These are phyloP conservation scores for Acleris emargana DNA, from an alignment of 2,888 invertebrate genomes.

Conservation along the genomic window DNA sequence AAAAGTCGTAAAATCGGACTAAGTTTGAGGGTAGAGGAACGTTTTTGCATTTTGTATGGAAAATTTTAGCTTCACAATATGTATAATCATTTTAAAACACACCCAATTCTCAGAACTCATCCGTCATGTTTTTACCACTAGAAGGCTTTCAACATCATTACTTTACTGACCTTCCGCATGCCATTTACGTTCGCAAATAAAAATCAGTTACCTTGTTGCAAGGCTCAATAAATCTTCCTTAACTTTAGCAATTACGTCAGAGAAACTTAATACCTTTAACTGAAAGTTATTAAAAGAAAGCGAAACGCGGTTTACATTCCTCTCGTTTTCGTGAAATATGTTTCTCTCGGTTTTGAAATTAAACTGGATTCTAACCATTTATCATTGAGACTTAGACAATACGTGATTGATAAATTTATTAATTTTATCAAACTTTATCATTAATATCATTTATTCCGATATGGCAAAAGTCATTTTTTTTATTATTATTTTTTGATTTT, in stretches of 20 bases:
- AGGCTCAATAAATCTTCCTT: slow-evolving; percentile 36
- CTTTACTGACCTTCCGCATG: slow-evolving; percentile 24
- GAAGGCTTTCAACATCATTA: slow-evolving; percentile 27
- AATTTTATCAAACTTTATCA: slow-evolving; percentile 9
- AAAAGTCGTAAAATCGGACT: too few species aligned
- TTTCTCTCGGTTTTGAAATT: slow-evolving; percentile 22
- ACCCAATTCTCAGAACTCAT: background rate
- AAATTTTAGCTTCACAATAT: too few species aligned
- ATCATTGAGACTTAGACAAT: slow-evolving; percentile 25
- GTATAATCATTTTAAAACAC: background rate
- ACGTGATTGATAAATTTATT: slow-evolving; percentile 35
- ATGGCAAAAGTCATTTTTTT: background rate
- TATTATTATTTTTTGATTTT: too few species aligned
- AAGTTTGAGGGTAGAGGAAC: too few species aligned
- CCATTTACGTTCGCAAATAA: slow-evolving; percentile 32
- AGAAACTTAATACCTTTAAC: slow-evolving; percentile 36
- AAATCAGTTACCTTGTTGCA: slow-evolving; percentile 34
- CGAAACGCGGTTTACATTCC: slow-evolving; percentile 31
- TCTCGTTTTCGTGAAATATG: slow-evolving; percentile 27
- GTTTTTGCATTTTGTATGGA: too few species aligned
- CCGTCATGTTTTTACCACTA: slow-evolving; percentile 23
- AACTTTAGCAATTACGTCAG: slow-evolving; percentile 36
- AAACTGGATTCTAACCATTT: slow-evolving; percentile 27
- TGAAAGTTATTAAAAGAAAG: slow-evolving; percentile 37
- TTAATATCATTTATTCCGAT: slow-evolving; percentile 5